Percentiles rank a stretch among this genome's conserved stretches.
phyloP scores from a whole-genome alignment of 2,113 vertebrate genomes.

The Silurus glanis region DNA sequence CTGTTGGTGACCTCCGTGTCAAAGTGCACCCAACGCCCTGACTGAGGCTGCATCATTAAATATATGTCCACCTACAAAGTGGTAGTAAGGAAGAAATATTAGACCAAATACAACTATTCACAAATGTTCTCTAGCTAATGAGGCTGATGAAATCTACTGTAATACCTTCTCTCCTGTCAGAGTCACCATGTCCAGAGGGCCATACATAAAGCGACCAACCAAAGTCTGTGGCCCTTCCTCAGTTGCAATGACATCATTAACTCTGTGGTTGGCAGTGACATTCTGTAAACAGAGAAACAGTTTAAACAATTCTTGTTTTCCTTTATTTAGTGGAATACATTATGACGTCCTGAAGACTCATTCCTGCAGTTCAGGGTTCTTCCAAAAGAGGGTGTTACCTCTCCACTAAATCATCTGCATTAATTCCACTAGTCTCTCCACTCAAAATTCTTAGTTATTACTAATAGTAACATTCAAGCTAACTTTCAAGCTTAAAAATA shows the following conservation, averaged over 20 bases:
- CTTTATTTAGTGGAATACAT: constrained; percentile 12
- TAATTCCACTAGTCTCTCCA: constrained; percentile 22
- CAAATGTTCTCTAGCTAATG: not conserved
- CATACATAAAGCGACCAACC: constrained; percentile 97
- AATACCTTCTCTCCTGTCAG: constrained; percentile 95
- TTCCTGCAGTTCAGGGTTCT: not conserved
- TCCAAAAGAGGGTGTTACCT: constrained; percentile 49
- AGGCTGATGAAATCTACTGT: not conserved
- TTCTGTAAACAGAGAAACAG: constrained; percentile 73
- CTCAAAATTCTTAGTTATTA: constrained; percentile 23
- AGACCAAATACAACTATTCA: not conserved
- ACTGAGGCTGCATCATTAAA: constrained; percentile 90
- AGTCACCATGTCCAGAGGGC: constrained; percentile 97
- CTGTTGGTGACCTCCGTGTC: constrained; percentile 94
- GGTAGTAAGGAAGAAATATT: constrained; percentile 2
- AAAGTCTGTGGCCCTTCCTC: constrained; percentile 89
- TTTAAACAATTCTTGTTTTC: not conserved
- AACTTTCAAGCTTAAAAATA: not conserved
- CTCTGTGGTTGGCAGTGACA: constrained; percentile 93
- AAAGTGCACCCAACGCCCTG: constrained; percentile 91
- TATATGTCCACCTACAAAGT: constrained; percentile 86
- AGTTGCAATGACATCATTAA: constrained; percentile 88
- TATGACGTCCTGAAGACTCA: not conserved
- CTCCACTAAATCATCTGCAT: constrained; percentile 5
- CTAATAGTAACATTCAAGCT: constrained; percentile 27